Conservation (phyloP, 1,140 invertebrate species). For the Diabrotica undecimpunctata region DNA sequence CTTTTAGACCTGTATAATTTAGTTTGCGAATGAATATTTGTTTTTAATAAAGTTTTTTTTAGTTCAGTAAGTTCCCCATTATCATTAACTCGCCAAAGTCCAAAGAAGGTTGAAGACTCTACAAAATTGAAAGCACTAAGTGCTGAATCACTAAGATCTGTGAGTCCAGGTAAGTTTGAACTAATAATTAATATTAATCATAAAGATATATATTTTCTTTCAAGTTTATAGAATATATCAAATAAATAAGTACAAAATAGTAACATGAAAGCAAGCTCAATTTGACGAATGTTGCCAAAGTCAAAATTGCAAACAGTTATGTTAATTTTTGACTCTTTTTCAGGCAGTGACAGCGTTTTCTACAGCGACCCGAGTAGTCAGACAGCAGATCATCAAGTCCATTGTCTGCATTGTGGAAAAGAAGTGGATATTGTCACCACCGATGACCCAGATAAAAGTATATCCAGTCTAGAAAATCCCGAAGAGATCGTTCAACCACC, state of each 20-base stretch:
- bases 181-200: too few relatives aligned
- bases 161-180: slow-evolving; percentile 62
- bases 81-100: slow-evolving; percentile 32
- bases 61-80: slow-evolving; percentile 5
- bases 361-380: slow-evolving; percentile 71
- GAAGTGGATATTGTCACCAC: slow-evolving; percentile 52
- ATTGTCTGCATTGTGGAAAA: slow-evolving; percentile 77
- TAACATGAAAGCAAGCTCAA: too few relatives aligned
- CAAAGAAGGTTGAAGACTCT: slow-evolving; percentile 34
- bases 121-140: slow-evolving; percentile 70
- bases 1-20: too few relatives aligned
- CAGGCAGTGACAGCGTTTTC: slow-evolving; percentile 77
- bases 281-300: too few relatives aligned
- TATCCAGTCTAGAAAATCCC: slow-evolving; percentile 29
- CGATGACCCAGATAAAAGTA: slow-evolving; percentile 41
- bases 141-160: slow-evolving; percentile 76
- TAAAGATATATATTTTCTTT: too few relatives aligned
- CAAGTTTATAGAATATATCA: too few relatives aligned
- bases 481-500: slow-evolving; percentile 81
- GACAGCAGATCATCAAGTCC: slow-evolving; percentile 51
- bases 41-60: not conserved
- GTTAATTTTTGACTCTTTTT: not conserved
- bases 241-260: too few relatives aligned
- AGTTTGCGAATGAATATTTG: too few relatives aligned
- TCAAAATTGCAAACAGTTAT: too few relatives aligned